Conservation (phyloP, 1,140 invertebrate species). For the Saccostrea echinata region DNA sequence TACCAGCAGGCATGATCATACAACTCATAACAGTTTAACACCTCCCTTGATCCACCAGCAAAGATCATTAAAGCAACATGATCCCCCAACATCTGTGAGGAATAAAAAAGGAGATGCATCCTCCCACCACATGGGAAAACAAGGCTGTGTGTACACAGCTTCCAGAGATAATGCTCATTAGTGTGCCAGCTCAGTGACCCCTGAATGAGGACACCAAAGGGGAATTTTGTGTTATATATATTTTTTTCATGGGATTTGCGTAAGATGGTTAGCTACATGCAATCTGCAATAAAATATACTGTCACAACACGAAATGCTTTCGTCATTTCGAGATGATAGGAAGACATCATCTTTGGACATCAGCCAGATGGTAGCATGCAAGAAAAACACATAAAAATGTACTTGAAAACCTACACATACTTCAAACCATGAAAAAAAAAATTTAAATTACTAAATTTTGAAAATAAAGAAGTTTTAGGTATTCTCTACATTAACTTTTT, state of each 20-base stretch:
- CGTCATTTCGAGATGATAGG: neutral
- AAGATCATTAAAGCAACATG: conserved; percentile 18
- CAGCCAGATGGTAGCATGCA: neutral
- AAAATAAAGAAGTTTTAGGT: no score
- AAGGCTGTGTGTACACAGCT: neutral
- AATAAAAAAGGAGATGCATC: conserved; percentile 36
- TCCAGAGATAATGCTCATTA: conserved; percentile 23
- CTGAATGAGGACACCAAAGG: conserved; percentile 1
- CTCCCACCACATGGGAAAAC: conserved; percentile 11
- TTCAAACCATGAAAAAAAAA: no score
- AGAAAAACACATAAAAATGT: neutral
- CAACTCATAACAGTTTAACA: neutral
- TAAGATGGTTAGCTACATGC: neutral
- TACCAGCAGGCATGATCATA: neutral
- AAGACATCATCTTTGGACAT: neutral
- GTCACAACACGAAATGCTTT: neutral
- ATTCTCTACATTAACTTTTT: no score
- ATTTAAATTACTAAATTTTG: no score
- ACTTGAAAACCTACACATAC: neutral
- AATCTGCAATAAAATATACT: neutral
- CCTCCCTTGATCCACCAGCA: conserved; percentile 2
- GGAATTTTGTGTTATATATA: neutral
- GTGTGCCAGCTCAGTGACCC: conserved; percentile 31
- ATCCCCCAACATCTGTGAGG: neutral
- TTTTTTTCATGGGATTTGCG: neutral